Evolutionary conservation across 1,140 invertebrate genomes (phyloP), one percentile per base, ranked within the genome.

Genomic region (Drosophila repletoides): DNA sequence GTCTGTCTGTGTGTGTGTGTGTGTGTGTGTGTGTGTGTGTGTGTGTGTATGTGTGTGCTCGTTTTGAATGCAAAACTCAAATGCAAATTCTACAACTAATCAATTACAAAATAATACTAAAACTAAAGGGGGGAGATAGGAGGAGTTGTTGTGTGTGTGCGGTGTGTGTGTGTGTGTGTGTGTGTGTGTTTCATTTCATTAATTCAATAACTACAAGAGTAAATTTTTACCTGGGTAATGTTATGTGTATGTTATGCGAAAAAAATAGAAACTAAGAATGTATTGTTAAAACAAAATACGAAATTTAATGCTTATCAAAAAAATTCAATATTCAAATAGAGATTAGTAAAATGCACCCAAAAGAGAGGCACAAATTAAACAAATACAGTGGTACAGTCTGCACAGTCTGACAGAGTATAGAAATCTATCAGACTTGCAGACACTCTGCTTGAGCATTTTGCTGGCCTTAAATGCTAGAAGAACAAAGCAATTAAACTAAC

Each of bases 51-150:
- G 15, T 49, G 17, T 49, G 9, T 36, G 22, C 14, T 33, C 33
- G 36, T 41, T 41, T 49, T 34, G 28, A 74, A 80, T 79, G 70
- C 53, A 66, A 71, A 76, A 81, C 64, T 81, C 33, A 81, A 74
- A 84, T 84, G 79, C 79, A 86, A 84, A 79, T 72, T 19, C 79
- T 84, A 84, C 79, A 75, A n/a, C 53, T 74, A 73, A 73, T 53
- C 61, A 76, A 76, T 73, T 81, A 80, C 76, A 75, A 80, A 75
- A 59, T 77, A 79, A 48, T 61, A 66, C 43, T 73, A 67, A 17
- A 66, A 28, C 45, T 66, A 51, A 60, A 14, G 36, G 34, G 45
- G 43, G 29, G 17, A 36, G 5, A 14, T 31, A 12, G 12, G 17
- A 45, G 21, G 26, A 36, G 26, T 41, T 53, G 15, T 41, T 28